These are phyloP conservation scores for Lasioglossum marginatum DNA, from an alignment of 2,888 invertebrate genomes.

Conservation along the genomic window DNA sequence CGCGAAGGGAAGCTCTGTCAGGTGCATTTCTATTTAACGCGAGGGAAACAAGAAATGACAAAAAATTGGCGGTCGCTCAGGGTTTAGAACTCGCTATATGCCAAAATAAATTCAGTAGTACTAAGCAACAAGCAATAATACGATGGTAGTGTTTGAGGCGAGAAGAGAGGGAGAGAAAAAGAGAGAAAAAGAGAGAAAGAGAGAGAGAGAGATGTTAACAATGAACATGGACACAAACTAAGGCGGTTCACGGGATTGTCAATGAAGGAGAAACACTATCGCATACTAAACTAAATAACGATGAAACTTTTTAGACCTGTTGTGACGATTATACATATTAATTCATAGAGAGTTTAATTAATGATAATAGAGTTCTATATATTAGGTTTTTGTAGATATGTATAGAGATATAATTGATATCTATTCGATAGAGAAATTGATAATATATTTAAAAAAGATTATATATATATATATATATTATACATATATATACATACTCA, in stretches of 20 bases:
- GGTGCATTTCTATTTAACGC: conserved; percentile 67
- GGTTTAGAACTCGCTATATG: conserved; percentile 81
- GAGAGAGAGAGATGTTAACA: conserved; percentile 40
- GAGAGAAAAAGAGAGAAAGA: background rate
- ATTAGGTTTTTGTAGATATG: conserved; percentile 83
- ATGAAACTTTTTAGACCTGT: conserved; percentile 79
- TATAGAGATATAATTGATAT: conserved; percentile 81
- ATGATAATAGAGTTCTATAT: conserved; percentile 83
- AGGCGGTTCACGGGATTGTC: conserved; percentile 62
- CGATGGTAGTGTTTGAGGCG: conserved; percentile 64
- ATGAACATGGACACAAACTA: conserved; percentile 54
- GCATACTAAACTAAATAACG: conserved; percentile 69
- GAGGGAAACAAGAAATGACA: background rate
- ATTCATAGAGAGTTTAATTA: conserved; percentile 84
- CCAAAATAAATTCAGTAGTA: conserved; percentile 82
- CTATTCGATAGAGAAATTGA: conserved; percentile 82
- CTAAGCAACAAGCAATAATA: conserved; percentile 83
- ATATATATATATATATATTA: conserved; percentile 62
- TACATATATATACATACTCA: conserved; percentile 49
- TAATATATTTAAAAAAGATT: conserved; percentile 74
- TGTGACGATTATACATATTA: conserved; percentile 81
- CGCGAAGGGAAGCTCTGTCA: conserved; percentile 48
- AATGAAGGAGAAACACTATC: conserved; percentile 65
- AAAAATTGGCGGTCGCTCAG: conserved; percentile 76
- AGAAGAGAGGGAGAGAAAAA: background rate